These are phyloP conservation scores for Campylomormyrus tamandua DNA, from an alignment of 2,113 vertebrate genomes.

Conservation along the genomic window DNA sequence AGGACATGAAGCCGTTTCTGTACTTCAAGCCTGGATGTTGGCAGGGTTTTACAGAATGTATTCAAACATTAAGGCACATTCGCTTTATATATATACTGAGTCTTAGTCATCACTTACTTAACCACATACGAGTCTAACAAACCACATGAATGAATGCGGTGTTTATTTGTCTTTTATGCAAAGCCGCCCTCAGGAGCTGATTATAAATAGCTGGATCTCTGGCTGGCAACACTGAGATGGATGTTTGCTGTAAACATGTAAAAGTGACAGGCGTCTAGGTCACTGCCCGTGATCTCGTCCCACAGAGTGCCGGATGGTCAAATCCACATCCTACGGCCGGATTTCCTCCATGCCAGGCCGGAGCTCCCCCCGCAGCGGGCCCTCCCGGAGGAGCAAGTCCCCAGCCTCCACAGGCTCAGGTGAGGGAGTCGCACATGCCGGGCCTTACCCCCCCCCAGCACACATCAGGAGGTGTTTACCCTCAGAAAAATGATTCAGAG, in stretches of 20 bases:
- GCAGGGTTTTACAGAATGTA: neutral
- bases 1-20: neutral
- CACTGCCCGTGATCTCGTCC: neutral
- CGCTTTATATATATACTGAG: neutral
- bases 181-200: neutral
- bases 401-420: conserved; percentile 88
- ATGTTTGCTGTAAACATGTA: neutral
- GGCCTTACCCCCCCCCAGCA: neutral
- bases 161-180: neutral
- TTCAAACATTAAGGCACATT: neutral
- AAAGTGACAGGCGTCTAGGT: neutral
- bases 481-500: neutral
- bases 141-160: neutral
- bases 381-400: conserved; percentile 88
- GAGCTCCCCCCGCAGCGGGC: conserved; percentile 74
- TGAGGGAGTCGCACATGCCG: conserved; percentile 37
- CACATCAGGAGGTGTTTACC: neutral
- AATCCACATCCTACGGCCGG: conserved; percentile 90
- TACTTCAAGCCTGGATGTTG: neutral
- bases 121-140: neutral
- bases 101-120: neutral
- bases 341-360: conserved; percentile 76
- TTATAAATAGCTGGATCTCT: neutral
- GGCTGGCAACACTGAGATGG: neutral
- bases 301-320: conserved; percentile 87